Evolutionary conservation across 1,140 invertebrate genomes (phyloP).

Genomic region (Atopsyche davidsoni): DNA sequence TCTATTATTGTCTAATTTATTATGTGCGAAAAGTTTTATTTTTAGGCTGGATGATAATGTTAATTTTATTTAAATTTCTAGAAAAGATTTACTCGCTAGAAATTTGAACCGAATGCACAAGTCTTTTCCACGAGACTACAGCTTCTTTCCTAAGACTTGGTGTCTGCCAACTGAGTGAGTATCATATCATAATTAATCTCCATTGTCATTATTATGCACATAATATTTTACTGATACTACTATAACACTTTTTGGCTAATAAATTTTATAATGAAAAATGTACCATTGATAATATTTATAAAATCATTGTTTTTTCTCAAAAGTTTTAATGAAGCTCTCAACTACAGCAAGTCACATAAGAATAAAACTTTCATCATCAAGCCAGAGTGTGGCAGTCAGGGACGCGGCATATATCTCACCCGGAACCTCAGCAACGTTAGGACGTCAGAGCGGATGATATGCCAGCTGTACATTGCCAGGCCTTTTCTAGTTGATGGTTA

Average conservation of each 20-base stretch:
- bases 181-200: constrained; percentile 1
- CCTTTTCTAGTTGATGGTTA: constrained; percentile 90
- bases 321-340: constrained; percentile 55
- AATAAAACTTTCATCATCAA: constrained; percentile 83
- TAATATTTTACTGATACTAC: background rate
- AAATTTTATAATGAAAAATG: background rate
- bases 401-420: constrained; percentile 78
- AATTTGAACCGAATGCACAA: constrained; percentile 83
- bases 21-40: too few species aligned
- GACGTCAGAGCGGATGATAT: constrained; percentile 72
- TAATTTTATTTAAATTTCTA: too few species aligned
- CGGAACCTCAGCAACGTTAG: constrained; percentile 67
- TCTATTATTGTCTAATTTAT: too few species aligned
- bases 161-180: constrained; percentile 83
- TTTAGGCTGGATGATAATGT: too few species aligned
- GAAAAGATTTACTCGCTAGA: constrained; percentile 76
- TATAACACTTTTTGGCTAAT: constrained; percentile 5
- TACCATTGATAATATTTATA: constrained; percentile 3
- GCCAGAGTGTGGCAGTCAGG: constrained; percentile 81
- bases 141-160: constrained; percentile 91
- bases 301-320: background rate
- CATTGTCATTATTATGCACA: too few species aligned
- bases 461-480: constrained; percentile 58
- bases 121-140: constrained; percentile 81
- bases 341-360: constrained; percentile 58